Base-by-base conservation (phyloP, 2,797 vertebrate species). In the Orestias chungarensis region DNA sequence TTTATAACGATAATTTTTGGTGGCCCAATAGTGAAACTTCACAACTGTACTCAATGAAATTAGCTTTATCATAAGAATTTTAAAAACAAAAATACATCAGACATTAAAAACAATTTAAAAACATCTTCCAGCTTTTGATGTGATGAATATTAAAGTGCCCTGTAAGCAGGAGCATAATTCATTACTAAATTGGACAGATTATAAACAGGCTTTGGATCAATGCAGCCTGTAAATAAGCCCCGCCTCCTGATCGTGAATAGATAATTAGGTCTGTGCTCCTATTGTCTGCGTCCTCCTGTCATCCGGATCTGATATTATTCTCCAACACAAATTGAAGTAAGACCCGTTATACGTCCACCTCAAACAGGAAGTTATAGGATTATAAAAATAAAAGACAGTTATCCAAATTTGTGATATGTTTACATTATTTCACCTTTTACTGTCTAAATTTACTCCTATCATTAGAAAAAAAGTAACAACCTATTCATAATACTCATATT, bases 211-310 rank as follows among this genome's bases (percentile, higher is more conserved):
- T 87, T 69, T 80, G 52, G 75, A 70, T 74, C 76, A 25, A 72
- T 80, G 73, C 79, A 64, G 66, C 54, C 59, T 64, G 59, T 12
- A 9, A 49, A 38, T 46, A 78, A 38, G 70, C 50, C 44, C 81
- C 81, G 76, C 89, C 86, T 46, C 71, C 14, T 42, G 57, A 71
- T 88, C 84, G 91, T 91, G 83, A 92, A 93, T 93, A 91, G 90
- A 84, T 88, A 74, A 93, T 84, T 47, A 71, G 54, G 50, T 68
- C 81, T 52, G 7, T 42, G 14, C 59, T 75, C 78, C 66, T 31
- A 88, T 87, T 85, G 88, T 88, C 76, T 89, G 68, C 20, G 11
- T 70, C 44, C 38, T 43, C 33, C 68, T 76, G 69, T 84, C 76
- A 87, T 84, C 79, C 73, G 52, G 82, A 76, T 82, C 82, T 15